Evolutionary conservation across 2,113 vertebrate genomes (phyloP).

Genomic region (Epinephelus moara): DNA sequence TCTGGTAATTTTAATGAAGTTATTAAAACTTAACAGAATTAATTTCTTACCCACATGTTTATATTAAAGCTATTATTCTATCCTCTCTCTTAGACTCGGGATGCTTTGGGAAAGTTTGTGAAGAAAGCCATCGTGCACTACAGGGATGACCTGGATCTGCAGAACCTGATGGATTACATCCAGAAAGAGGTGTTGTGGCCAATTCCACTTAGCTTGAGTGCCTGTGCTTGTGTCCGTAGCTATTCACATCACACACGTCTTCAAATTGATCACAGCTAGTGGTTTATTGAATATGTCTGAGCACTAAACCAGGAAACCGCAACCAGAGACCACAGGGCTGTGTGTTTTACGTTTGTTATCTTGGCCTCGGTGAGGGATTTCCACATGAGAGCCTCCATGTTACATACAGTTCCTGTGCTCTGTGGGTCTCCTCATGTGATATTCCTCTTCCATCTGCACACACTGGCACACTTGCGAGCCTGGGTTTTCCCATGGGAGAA

Average conservation of each 20-base stretch:
- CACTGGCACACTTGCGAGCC: slow-evolving; percentile 41
- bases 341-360: slow-evolving; percentile 2
- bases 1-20: not conserved
- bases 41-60: not conserved
- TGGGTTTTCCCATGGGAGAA: slow-evolving; percentile 50
- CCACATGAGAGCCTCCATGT: slow-evolving; percentile 32
- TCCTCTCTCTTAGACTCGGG: slow-evolving; percentile 69
- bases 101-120: slow-evolving; percentile 83
- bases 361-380: slow-evolving; percentile 36
- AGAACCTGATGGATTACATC: slow-evolving; percentile 87
- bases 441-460: slow-evolving; percentile 58
- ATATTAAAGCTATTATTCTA: not conserved
- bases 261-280: slow-evolving; percentile 26
- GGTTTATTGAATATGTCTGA: slow-evolving; percentile 34
- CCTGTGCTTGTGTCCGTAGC: not conserved
- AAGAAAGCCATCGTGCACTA: slow-evolving; percentile 87
- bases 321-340: not conserved
- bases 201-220: slow-evolving; percentile 6
- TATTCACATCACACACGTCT: not conserved
- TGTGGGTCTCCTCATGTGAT: slow-evolving; percentile 48
- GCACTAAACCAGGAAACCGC: slow-evolving; percentile 11
- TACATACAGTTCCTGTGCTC: slow-evolving; percentile 46
- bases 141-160: slow-evolving; percentile 86
- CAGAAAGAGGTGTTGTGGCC: slow-evolving; percentile 83
- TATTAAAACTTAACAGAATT: not conserved